Conservation (phyloP, 2,113 vertebrate species). For the Ochotona princeps region DNA sequence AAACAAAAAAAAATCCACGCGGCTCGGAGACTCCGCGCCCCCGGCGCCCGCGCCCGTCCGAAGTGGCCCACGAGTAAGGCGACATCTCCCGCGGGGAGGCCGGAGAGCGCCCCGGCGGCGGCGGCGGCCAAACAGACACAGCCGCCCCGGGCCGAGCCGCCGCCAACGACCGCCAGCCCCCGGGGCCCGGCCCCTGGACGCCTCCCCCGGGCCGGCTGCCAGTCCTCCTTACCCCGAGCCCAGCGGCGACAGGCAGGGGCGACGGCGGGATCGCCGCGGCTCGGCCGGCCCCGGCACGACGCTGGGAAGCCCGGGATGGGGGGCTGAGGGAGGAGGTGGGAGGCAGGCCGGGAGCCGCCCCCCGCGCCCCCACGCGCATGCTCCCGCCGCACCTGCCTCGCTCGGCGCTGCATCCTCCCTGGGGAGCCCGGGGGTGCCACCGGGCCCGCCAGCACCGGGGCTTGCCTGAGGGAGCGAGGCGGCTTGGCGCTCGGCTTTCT, state of each 20-base stretch:
- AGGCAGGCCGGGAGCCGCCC: neutral
- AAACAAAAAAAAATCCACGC: neutral
- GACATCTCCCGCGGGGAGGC: neutral
- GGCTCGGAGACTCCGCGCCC: neutral
- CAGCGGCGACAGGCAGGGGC: neutral
- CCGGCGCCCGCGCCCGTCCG: neutral
- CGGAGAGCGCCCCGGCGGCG: neutral
- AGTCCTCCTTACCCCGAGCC: constrained; percentile 41
- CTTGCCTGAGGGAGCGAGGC: neutral
- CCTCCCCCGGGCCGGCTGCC: neutral
- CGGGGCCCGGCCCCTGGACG: neutral
- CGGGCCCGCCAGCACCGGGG: neutral
- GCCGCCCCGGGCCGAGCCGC: neutral
- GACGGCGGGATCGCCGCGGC: neutral
- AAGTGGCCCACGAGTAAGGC: constrained; percentile 1
- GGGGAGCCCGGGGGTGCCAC: neutral
- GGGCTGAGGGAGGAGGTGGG: neutral
- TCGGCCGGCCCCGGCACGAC: neutral
- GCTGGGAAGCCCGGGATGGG: neutral
- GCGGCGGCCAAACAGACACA: constrained; percentile 16
- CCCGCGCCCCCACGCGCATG: constrained; percentile 58
- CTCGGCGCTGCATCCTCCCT: neutral
- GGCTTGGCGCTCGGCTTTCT: neutral
- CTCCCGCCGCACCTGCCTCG: constrained; percentile 61
- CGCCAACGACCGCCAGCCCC: neutral